Conservation (phyloP, 1,140 invertebrate species). For the Drosophila sechellia region DNA sequence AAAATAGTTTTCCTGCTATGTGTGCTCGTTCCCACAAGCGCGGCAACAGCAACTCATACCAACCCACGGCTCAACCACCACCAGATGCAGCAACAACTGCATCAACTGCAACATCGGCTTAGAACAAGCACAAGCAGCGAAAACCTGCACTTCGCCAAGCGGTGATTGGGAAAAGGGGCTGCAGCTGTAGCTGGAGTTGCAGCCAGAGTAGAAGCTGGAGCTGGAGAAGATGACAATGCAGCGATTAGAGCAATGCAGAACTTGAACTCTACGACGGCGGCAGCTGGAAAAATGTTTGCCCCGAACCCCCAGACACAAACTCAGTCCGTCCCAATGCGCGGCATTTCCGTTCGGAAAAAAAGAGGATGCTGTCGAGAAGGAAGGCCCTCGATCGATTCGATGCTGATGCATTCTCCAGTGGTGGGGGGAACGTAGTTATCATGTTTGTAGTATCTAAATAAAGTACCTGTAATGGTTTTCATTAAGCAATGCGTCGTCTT, state of each 20-base stretch:
- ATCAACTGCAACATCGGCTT: constrained; percentile 21
- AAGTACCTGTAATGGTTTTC: constrained; percentile 56
- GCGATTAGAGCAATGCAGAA: constrained; percentile 79
- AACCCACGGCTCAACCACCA: constrained; percentile 8
- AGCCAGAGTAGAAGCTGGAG: not conserved
- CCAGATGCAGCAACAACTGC: constrained; percentile 13
- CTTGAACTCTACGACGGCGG: constrained; percentile 64
- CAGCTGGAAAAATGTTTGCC: constrained; percentile 76
- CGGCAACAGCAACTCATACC: constrained; percentile 1
- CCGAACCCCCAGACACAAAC: constrained; percentile 22
- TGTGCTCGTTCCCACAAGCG: constrained; percentile 72
- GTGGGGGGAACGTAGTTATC: constrained; percentile 37
- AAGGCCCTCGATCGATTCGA: constrained; percentile 4
- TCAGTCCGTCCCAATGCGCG: constrained; percentile 61
- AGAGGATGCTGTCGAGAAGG: constrained; percentile 53
- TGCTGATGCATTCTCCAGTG: constrained; percentile 8
- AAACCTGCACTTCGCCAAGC: constrained; percentile 20
- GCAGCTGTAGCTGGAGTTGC: no score
- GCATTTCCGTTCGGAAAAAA: constrained; percentile 66
- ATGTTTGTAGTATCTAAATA: constrained; percentile 73
- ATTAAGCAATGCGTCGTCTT: constrained; percentile 35
- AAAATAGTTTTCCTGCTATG: constrained; percentile 76
- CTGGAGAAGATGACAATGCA: constrained; percentile 74
- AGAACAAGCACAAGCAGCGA: constrained; percentile 40
- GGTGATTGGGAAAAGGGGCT: constrained; percentile 15